Conservation (phyloP, 2,888 invertebrate species). For the Mechanitis messenoides region DNA sequence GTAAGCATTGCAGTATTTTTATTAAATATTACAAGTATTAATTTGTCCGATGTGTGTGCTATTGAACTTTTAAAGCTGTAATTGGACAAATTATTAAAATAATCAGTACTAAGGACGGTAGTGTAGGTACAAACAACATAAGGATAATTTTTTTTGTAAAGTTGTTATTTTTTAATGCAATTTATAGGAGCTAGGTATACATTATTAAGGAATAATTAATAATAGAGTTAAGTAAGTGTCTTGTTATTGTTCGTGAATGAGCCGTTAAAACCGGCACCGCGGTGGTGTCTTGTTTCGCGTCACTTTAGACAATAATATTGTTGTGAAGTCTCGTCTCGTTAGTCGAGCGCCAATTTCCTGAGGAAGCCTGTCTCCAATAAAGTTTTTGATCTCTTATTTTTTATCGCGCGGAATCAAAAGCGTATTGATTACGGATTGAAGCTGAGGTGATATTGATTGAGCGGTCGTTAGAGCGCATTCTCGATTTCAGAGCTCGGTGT, state of each 20-base stretch:
- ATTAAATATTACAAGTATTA: too few species aligned
- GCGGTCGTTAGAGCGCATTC: constrained; percentile 44
- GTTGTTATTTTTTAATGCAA: too few species aligned
- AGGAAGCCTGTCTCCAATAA: constrained; percentile 19
- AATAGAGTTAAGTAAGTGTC: neutral
- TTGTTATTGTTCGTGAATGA: neutral
- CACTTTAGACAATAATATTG: constrained; percentile 1
- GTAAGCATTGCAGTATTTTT: too few species aligned
- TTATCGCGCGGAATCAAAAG: constrained; percentile 56
- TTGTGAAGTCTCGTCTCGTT: constrained; percentile 18
- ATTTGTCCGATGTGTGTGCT: too few species aligned
- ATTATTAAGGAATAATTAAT: too few species aligned
- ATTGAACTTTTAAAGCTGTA: too few species aligned
- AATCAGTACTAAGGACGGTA: too few species aligned
- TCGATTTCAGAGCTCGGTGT: constrained; percentile 42
- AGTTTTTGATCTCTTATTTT: constrained; percentile 37
- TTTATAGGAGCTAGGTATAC: too few species aligned
- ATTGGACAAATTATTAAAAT: too few species aligned
- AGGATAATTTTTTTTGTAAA: too few species aligned
- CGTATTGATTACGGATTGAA: constrained; percentile 60
- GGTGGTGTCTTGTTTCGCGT: neutral
- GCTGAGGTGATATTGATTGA: constrained; percentile 47
- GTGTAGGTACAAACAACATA: too few species aligned
- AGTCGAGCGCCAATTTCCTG: constrained; percentile 29
- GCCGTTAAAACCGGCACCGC: too few species aligned